phyloP scores from a whole-genome alignment of 1,140 invertebrate species.

The Trigoniulus corallinus region DNA sequence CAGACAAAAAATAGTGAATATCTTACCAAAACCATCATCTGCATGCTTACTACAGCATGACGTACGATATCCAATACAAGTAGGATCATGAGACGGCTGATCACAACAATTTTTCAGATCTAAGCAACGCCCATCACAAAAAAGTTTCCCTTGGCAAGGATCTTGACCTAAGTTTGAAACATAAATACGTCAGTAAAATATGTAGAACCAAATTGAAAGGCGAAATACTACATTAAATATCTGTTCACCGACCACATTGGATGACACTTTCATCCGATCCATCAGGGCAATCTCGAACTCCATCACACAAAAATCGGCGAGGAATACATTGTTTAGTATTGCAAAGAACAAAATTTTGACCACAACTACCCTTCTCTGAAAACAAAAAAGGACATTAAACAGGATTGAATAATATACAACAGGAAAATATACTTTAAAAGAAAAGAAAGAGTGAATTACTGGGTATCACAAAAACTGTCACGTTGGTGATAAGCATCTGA shows the following conservation, averaged over 20 bases:
- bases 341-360: conserved; percentile 33
- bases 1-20: too few species aligned
- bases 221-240: too few species aligned
- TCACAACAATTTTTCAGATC: conserved; percentile 7
- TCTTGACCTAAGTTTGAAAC: conserved; percentile 18
- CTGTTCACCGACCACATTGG: conserved; percentile 27
- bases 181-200: background rate
- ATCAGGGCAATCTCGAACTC: conserved; percentile 68
- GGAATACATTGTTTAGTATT: conserved; percentile 69
- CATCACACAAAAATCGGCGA: conserved; percentile 84
- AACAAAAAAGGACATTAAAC: background rate
- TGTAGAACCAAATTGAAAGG: too few species aligned
- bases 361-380: conserved; percentile 22
- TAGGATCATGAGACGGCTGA: background rate
- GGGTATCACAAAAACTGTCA: conserved; percentile 18
- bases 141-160: conserved; percentile 31
- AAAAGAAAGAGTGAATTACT: conserved; percentile 15
- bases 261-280: conserved; percentile 50
- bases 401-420: background rate
- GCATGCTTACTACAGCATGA: background rate
- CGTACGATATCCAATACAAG: too few species aligned
- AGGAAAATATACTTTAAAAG: conserved; percentile 5
- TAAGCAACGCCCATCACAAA: conserved; percentile 19
- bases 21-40: too few species aligned
- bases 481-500: conserved; percentile 10